These are phyloP conservation scores for Thymelicus acteon DNA, from an alignment of 2,888 invertebrate genomes.

Conservation along the genomic window DNA sequence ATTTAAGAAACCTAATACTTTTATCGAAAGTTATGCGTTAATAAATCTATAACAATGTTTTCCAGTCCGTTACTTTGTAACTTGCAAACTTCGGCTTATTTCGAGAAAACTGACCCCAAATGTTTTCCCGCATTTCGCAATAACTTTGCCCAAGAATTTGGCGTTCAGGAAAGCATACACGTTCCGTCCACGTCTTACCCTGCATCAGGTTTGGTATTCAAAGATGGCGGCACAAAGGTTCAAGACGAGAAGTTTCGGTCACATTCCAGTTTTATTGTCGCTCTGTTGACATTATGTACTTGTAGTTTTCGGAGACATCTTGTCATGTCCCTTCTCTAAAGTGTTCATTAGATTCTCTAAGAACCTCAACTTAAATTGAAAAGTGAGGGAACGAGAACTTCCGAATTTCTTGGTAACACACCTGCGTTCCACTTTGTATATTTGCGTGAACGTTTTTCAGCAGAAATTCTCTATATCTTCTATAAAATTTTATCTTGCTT, in stretches of 20 bases:
- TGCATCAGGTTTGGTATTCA: slow-evolving; percentile 18
- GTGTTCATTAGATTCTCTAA: slow-evolving; percentile 20
- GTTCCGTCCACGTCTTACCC: slow-evolving; percentile 2
- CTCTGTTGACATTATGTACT: slow-evolving; percentile 22
- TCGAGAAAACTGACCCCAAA: neutral
- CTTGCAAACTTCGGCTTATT: neutral
- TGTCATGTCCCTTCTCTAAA: neutral
- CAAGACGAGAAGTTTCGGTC: slow-evolving; percentile 18
- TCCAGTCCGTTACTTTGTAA: neutral
- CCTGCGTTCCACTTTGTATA: neutral
- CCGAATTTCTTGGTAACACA: neutral
- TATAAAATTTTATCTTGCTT: too few species aligned
- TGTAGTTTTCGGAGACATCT: neutral
- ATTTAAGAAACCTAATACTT: too few species aligned
- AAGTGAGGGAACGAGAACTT: neutral
- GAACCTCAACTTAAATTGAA: neutral
- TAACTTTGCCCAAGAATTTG: slow-evolving; percentile 20
- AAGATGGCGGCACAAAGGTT: slow-evolving; percentile 11
- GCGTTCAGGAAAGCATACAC: neutral
- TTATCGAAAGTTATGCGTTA: too few species aligned
- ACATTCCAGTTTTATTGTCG: slow-evolving; percentile 16
- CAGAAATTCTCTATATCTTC: too few species aligned
- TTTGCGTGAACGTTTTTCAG: neutral
- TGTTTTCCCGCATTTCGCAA: neutral
- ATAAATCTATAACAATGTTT: neutral